A percentile compares a stretch with the other conserved stretches of the same genome.
Evolutionary conservation across 2,113 vertebrate genomes (phyloP).

Genomic region (Menura novaehollandiae): DNA sequence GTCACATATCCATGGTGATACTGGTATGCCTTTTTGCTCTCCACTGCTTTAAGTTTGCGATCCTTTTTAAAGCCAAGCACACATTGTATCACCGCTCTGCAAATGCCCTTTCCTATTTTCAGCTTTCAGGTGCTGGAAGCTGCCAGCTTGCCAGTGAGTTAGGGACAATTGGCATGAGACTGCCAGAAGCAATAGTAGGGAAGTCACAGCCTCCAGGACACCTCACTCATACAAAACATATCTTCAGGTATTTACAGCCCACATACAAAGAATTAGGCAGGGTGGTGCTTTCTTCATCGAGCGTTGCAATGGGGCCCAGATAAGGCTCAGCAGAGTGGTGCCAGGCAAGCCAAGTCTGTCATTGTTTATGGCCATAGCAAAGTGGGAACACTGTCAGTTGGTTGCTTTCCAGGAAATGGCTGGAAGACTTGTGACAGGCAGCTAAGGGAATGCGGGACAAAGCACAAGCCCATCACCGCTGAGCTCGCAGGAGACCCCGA

Average conservation of each 20-base stretch:
- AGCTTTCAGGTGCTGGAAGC: slow-evolving; percentile 18
- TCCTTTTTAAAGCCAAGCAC: slow-evolving; percentile 32
- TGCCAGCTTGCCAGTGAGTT: slow-evolving; percentile 29
- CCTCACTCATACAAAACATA: not conserved
- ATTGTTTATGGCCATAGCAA: not conserved
- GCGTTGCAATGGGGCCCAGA: not conserved
- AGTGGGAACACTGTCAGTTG: not conserved
- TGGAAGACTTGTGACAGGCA: not conserved
- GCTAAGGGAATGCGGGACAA: not conserved
- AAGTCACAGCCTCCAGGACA: not conserved
- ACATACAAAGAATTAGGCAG: not conserved
- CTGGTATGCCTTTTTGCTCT: slow-evolving; percentile 41
- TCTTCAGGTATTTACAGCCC: not conserved
- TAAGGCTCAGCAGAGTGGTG: not conserved
- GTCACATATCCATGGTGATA: slow-evolving; percentile 51
- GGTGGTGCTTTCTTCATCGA: fast-evolving
- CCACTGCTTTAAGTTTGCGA: not conserved
- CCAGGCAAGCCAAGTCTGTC: not conserved
- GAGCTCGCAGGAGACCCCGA: not conserved
- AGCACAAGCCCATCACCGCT: not conserved
- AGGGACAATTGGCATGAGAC: not conserved
- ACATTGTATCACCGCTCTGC: not conserved
- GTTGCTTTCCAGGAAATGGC: slow-evolving; percentile 37
- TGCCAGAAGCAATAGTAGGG: not conserved
- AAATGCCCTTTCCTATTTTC: slow-evolving; percentile 57